Evolutionary conservation across 2,888 invertebrate species (phyloP), one percentile per base, ranked within the genome.

Genomic region (Drosophila meridiana): DNA sequence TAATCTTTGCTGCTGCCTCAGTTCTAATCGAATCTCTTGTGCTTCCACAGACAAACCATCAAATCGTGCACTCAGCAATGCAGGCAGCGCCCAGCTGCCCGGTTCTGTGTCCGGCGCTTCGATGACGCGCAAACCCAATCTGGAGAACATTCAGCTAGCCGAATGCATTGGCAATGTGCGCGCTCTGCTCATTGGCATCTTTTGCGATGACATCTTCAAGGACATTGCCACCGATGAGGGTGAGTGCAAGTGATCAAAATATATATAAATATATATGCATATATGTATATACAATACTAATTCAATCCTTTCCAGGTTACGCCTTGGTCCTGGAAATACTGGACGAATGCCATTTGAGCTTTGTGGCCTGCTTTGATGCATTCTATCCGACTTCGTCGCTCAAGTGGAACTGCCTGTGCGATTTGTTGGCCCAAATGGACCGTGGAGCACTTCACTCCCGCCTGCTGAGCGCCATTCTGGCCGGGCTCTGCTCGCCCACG

Each of bases 361-460:
- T 98, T 91, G 96, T 97, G 1, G 95, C 97, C 4, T 98, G 99
- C 91, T 99, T 98, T 91, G 98, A 99, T 93, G 98, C 98, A 0
- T 99, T 99, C 94, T 99, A 98, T 93, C 99, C 99, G 0, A 98
- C 98, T 0, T 97, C 97, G 0, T 96, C 96, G 62, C 94, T 99
- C 60, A 99, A 99, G 92, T 99, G 99, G 98, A 96, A 96, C 78
- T 97, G 97, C 89, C 94, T 99, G 0, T 98, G 98, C 92, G 97
- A 97, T 86, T 93, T 97, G 70, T 93, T 98, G n/a, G 94, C 94
- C 36, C 94, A 96, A 91, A 95, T 95, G 90, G 95, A 95, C 71
- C 96, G 95, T 93, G 92, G 91, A 3, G 90, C 90, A 4, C 71
- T 93, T 14, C 92, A 93, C 59, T 92, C 93, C 0, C 94, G 96